A percentile compares a stretch with the other conserved stretches of the same genome.
Evolutionary conservation across 1,140 invertebrate genomes (phyloP).

Genomic region (Argopecten irradians): DNA sequence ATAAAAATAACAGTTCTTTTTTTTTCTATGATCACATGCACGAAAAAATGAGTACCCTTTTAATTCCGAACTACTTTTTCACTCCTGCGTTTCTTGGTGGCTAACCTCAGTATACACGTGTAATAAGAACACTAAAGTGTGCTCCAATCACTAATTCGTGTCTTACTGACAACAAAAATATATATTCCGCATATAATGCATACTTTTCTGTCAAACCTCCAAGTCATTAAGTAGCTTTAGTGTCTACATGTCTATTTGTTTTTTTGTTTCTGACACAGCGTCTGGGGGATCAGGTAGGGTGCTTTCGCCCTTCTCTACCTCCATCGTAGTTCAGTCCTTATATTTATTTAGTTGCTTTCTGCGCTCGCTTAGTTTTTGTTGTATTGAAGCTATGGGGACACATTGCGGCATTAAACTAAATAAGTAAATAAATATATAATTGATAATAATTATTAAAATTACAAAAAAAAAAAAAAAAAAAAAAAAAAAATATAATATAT

Average conservation of each 20-base stretch:
- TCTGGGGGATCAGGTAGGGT: constrained; percentile 34
- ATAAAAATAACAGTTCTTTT: background rate
- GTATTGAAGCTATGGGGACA: background rate
- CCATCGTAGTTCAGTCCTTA: constrained; percentile 13
- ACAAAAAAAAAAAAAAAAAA: no score
- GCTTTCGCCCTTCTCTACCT: constrained; percentile 2
- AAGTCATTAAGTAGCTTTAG: background rate
- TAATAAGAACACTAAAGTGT: background rate
- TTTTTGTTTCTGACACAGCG: constrained; percentile 35
- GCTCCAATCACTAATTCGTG: background rate
- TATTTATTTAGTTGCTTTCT: background rate
- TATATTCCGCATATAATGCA: background rate
- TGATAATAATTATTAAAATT: no score
- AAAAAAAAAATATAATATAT: no score
- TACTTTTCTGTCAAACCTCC: background rate
- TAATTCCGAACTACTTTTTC: background rate
- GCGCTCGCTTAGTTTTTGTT: background rate
- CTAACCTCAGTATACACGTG: constrained; percentile 20
- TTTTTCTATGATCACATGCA: background rate
- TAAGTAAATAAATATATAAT: no score
- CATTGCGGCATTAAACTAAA: no score
- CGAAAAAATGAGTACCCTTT: background rate
- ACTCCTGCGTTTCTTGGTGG: background rate
- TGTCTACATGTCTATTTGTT: background rate
- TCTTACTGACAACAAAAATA: background rate